These are phyloP conservation scores for Monoplex corrugatus DNA, from an alignment of 2,888 invertebrate species.

Conservation along the genomic window DNA sequence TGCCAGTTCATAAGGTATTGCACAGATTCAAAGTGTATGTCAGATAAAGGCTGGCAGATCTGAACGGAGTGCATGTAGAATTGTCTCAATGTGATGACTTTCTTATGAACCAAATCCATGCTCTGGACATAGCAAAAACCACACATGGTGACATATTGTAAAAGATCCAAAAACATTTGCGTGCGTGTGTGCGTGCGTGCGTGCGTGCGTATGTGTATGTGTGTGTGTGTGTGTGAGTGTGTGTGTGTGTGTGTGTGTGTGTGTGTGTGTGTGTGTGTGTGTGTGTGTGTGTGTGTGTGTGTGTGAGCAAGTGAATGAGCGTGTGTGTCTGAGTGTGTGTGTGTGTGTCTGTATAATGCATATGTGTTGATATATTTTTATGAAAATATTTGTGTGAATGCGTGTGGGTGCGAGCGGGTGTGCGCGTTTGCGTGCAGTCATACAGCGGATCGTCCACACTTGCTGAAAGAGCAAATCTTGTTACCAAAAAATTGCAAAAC, in stretches of 20 bases:
- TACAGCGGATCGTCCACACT: too few relatives aligned
- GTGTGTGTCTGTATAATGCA: not conserved
- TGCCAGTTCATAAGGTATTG: too few relatives aligned
- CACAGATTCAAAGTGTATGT: too few relatives aligned
- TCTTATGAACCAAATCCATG: too few relatives aligned
- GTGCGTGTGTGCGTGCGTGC: not conserved
- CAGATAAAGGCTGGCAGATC: too few relatives aligned
- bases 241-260: not conserved
- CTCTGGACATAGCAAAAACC: too few relatives aligned
- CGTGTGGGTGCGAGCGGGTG: not conserved
- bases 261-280: not conserved
- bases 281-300: constrained; percentile 46
- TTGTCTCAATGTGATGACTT: too few relatives aligned
- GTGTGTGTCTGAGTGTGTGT: constrained; percentile 6
- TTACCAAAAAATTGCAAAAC: too few relatives aligned
- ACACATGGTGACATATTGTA: too few relatives aligned
- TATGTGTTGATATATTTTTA: not conserved
- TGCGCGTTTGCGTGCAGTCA: not conserved
- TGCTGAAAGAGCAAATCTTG: too few relatives aligned
- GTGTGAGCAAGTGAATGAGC: constrained; percentile 49
- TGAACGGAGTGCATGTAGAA: too few relatives aligned
- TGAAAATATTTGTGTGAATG: not conserved
- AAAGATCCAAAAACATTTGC: too few relatives aligned
- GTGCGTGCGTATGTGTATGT: not conserved
- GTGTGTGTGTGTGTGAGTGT: constrained; percentile 11